Conservation (phyloP, 23 tunicate genomes). For the Halocynthia roretzi region DNA sequence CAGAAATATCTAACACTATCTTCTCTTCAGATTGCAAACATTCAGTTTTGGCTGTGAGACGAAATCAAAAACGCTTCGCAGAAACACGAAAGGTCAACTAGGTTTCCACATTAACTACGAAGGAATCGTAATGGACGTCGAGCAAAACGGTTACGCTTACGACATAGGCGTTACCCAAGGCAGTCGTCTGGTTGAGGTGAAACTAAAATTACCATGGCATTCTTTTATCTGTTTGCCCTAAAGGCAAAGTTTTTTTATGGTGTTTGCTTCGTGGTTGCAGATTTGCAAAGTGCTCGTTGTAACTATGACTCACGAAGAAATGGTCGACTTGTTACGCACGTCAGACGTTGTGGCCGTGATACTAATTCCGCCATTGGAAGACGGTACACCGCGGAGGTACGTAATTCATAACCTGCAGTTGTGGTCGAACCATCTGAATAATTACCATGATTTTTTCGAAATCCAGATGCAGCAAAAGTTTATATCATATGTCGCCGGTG, state of each 20-base stretch:
- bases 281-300: constrained; percentile 78
- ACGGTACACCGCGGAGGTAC: constrained; percentile 88
- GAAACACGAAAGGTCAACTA: constrained; percentile 48
- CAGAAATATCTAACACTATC: background rate
- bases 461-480: constrained; percentile 83
- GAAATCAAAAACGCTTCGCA: constrained; percentile 32
- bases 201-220: background rate
- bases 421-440: background rate
- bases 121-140: constrained; percentile 85
- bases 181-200: constrained; percentile 79
- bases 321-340: constrained; percentile 56
- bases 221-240: background rate
- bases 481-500: constrained; percentile 79
- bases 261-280: constrained; percentile 13
- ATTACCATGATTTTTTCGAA: background rate
- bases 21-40: constrained; percentile 38
- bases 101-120: constrained; percentile 87
- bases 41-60: constrained; percentile 87
- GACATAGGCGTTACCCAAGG: constrained; percentile 64
- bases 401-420: background rate
- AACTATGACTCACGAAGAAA: constrained; percentile 76
- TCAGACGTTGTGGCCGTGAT: constrained; percentile 64
- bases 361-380: constrained; percentile 74
- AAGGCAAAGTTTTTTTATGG: no score
- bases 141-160: constrained; percentile 46